A percentile compares a stretch with the other conserved stretches of the same genome.
phyloP scores from a whole-genome alignment of 2,888 invertebrate genomes.

The Himalopsyche tibetana region DNA sequence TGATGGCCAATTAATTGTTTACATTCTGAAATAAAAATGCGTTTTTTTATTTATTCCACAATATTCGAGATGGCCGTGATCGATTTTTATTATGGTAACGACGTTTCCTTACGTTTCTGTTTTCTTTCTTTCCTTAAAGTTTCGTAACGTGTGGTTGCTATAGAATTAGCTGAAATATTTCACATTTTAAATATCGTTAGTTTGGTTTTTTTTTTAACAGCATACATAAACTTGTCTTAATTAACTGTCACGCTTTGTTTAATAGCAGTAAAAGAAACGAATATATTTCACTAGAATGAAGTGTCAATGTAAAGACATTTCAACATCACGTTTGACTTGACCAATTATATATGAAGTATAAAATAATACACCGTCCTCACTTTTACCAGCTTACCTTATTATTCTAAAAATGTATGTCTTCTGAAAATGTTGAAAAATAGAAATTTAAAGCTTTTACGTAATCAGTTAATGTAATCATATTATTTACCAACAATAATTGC shows the following conservation, averaged over 20 bases:
- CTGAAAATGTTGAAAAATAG: no score
- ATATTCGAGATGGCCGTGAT: neutral
- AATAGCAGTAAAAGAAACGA: no score
- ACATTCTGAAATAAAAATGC: neutral
- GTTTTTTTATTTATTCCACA: conserved; percentile 4
- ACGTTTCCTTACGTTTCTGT: neutral
- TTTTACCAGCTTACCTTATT: no score
- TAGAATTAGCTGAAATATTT: neutral
- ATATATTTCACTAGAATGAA: no score
- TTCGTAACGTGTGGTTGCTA: neutral
- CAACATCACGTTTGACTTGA: no score
- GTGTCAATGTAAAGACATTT: neutral
- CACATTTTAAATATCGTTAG: neutral
- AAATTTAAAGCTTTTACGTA: no score
- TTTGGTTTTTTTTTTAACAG: neutral
- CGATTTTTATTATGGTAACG: neutral
- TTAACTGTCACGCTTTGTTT: no score
- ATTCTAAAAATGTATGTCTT: no score
- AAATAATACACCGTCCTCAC: no score
- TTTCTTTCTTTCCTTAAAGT: neutral
- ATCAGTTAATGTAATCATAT: no score
- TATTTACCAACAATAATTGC: no score
- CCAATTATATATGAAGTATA: no score
- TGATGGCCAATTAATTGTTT: neutral
- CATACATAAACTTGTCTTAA: neutral